Base-by-base conservation (phyloP, 2,888 invertebrate genomes). In the Lagria hirta region DNA sequence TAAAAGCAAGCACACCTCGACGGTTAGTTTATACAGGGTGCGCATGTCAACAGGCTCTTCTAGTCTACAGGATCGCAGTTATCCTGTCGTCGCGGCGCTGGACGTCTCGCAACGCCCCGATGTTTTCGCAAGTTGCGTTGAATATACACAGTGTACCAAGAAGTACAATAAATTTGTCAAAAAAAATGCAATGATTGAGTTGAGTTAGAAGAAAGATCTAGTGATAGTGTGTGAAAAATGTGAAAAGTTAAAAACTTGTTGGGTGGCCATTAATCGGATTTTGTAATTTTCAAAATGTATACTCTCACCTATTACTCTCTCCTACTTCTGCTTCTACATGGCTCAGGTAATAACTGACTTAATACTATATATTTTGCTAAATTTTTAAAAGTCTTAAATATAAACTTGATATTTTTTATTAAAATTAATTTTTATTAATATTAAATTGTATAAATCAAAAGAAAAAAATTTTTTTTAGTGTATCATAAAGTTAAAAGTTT, bases 321-420 rank as follows among this genome's bases (percentile, higher is more conserved):
- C 30, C 42, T 52, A 38, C 51, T 56, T 30, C 49, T 58, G 23
- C 33, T 56, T 22, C 40, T 51, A 21, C 38, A 53, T 22, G 29
- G 44, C 43, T 52, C 56, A 58, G 58, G 58, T 58, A 38, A 43
- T n/a, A n/a, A n/a, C n/a, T n/a, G n/a, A n/a, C n/a, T n/a, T n/a
- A n/a, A n/a, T n/a, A n/a, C n/a, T n/a, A n/a, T n/a, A n/a, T n/a
- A n/a, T n/a, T n/a, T n/a, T n/a, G n/a, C n/a, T n/a, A n/a, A n/a
- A n/a, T n/a, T n/a, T n/a, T n/a, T n/a, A n/a, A n/a, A n/a, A n/a
- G n/a, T n/a, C n/a, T n/a, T n/a, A n/a, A n/a, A n/a, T n/a, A n/a
- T n/a, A n/a, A n/a, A n/a, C n/a, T n/a, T n/a, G n/a, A n/a, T n/a
- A n/a, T n/a, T n/a, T n/a, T n/a, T n/a, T n/a, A n/a, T n/a, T n/a